Conservation (phyloP, 1,140 invertebrate genomes). For the Trachelipus rathkii region DNA sequence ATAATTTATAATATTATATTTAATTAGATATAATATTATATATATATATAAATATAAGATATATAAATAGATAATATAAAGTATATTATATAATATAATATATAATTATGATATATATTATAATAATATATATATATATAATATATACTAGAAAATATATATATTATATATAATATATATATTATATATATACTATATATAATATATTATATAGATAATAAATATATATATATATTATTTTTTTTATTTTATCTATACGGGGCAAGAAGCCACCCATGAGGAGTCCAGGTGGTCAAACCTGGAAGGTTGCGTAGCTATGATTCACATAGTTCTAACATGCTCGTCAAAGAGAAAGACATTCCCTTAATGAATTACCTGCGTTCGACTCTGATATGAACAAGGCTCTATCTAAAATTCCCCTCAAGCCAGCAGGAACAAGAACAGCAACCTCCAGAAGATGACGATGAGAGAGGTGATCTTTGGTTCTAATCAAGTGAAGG, state of each 20-base stretch:
- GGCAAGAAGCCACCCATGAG: conserved; percentile 33
- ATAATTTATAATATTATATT: too few species aligned
- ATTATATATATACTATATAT: conserved; percentile 2
- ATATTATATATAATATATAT: not conserved
- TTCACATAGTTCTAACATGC: too few species aligned
- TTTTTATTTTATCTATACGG: conserved; percentile 15
- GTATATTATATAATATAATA: too few species aligned
- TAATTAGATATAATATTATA: too few species aligned
- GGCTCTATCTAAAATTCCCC: conserved; percentile 29
- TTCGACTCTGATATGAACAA: conserved; percentile 51
- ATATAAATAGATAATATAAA: too few species aligned
- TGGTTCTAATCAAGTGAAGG: conserved; percentile 20
- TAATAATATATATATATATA: too few species aligned
- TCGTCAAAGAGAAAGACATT: conserved; percentile 34
- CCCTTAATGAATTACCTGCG: conserved; percentile 50
- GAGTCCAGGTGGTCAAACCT: conserved; percentile 21
- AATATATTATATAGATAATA: too few species aligned
- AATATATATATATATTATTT: conserved; percentile 32
- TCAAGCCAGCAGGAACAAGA: conserved; percentile 9
- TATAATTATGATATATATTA: too few species aligned
- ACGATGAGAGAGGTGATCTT: conserved; percentile 29
- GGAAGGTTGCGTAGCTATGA: conserved; percentile 50
- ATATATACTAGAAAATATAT: too few species aligned
- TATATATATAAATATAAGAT: too few species aligned
- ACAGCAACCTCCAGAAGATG: conserved; percentile 19